Conservation (phyloP, 2,888 invertebrate genomes). For the Ormyrus rosae region DNA sequence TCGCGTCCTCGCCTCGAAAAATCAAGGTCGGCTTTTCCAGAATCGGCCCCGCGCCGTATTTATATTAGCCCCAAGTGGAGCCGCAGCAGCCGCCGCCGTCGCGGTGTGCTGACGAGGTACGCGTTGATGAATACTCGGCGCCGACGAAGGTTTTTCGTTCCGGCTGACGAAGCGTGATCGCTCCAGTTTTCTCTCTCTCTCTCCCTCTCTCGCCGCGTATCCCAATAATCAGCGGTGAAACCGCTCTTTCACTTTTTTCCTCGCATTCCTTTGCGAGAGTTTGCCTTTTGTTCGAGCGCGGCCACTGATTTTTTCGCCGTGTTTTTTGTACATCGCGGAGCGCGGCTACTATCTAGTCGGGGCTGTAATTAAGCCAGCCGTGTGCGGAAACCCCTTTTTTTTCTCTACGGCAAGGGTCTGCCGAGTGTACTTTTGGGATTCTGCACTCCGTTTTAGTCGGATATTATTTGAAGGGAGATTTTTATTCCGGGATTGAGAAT, state of each 20-base stretch:
- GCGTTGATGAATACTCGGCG: not conserved
- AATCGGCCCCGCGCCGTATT: too few relatives aligned
- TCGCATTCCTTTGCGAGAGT: constrained; percentile 3
- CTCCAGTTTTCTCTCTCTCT: constrained; percentile 29
- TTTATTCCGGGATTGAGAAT: too few relatives aligned
- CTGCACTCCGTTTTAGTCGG: too few relatives aligned
- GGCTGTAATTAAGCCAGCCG: constrained; percentile 16
- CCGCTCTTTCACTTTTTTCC: constrained; percentile 24
- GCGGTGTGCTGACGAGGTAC: not conserved
- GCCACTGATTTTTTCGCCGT: not conserved
- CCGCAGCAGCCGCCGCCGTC: not conserved
- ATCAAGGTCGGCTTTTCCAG: constrained; percentile 25
- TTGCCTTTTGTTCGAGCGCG: not conserved
- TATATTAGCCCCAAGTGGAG: not conserved
- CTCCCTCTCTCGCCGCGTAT: not conserved
- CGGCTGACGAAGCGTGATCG: constrained; percentile 57
- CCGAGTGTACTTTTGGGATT: too few relatives aligned
- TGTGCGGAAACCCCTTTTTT: too few relatives aligned
- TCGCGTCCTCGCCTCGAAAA: constrained; percentile 13
- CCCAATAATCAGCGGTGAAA: constrained; percentile 2
- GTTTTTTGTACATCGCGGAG: not conserved
- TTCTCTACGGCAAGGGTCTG: too few relatives aligned
- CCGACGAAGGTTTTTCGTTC: constrained; percentile 35
- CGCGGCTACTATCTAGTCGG: not conserved
- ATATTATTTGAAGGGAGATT: too few relatives aligned